Evolutionary conservation across 2,113 vertebrate genomes (phyloP), one percentile per base, ranked within the genome.

Genomic region (Datnioides undecimradiatus): DNA sequence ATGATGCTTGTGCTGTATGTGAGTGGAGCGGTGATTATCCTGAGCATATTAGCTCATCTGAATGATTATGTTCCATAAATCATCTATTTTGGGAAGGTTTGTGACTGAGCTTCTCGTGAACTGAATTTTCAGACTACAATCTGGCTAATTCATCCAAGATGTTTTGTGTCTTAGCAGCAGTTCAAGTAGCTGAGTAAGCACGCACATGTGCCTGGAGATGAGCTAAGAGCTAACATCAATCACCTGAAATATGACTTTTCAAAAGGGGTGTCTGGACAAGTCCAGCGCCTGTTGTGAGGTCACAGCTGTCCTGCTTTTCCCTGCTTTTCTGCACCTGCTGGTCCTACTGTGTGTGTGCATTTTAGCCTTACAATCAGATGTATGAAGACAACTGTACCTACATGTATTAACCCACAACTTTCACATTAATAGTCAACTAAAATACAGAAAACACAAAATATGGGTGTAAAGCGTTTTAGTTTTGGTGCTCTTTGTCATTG

Each of bases 131-230:
- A 68, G 17, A 36, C 43, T 34, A 58, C n/a, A 38, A 7, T 57
- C 25, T 73, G 69, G 57, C 27, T 54, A 48, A 74, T 78, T 68
- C 25, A 64, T 45, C 14, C 73, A 52, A 46, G 45, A 48, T 81
- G 74, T 60, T 33, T 63, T 34, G 57, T 71, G 66, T 72, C 11
- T 23, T 23, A 46, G 36, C 69, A 51, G 67, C 36, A 31, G 54
- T 55, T 55, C 31, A 52, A 57, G 12, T 21, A 64, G 64, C 65
- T 78, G 69, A 82, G 52, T 27, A 70, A 70, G 43, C 34, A 67
- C 25, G 29, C 38, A 45, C 29, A 25, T 25, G 58, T 67, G 40
- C 36, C 6, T 14, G 27, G 21, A 57, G 23, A 54, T 46, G 57
- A 54, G 14, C 31, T 48, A 31, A 45, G 46, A 62, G 31, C 31